Percentiles rank a stretch among this genome's conserved stretches.
Evolutionary conservation across 2,888 invertebrate species (phyloP).

Genomic region (Agrotis clavis): DNA sequence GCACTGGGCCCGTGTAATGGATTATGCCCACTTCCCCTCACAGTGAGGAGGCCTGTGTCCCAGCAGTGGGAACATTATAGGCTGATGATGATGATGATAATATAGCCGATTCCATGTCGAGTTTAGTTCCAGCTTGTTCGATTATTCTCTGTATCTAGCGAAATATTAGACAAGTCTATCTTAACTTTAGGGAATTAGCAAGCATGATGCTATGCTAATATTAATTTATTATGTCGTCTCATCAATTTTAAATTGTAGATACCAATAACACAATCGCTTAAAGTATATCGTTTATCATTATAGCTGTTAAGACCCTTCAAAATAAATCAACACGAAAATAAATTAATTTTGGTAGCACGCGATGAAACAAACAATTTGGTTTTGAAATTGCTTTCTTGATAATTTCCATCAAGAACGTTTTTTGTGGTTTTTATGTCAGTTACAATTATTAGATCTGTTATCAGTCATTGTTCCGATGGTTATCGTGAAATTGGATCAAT

Average conservation of each 20-base stretch:
- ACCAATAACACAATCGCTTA: constrained; percentile 1
- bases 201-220: background rate
- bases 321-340: constrained; percentile 77
- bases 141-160: too few relatives aligned
- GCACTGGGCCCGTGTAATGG: too few relatives aligned
- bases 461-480: constrained; percentile 75
- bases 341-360: constrained; percentile 89
- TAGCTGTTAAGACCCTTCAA: constrained; percentile 69
- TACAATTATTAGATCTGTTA: constrained; percentile 79
- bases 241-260: background rate
- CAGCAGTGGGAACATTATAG: too few relatives aligned
- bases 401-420: constrained; percentile 78
- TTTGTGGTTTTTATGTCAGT: constrained; percentile 81
- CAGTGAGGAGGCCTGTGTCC: too few relatives aligned
- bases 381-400: constrained; percentile 82
- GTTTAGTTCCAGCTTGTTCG: too few relatives aligned
- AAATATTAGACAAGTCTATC: too few relatives aligned
- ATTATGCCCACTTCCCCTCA: too few relatives aligned
- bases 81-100: too few relatives aligned
- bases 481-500: constrained; percentile 73
- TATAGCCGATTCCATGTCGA: too few relatives aligned
- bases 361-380: constrained; percentile 82
- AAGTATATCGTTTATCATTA: constrained; percentile 4
- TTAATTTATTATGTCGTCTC: background rate
- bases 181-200: background rate